Conservation (phyloP, 2,797 vertebrate species). For the Sebastes alutus region DNA sequence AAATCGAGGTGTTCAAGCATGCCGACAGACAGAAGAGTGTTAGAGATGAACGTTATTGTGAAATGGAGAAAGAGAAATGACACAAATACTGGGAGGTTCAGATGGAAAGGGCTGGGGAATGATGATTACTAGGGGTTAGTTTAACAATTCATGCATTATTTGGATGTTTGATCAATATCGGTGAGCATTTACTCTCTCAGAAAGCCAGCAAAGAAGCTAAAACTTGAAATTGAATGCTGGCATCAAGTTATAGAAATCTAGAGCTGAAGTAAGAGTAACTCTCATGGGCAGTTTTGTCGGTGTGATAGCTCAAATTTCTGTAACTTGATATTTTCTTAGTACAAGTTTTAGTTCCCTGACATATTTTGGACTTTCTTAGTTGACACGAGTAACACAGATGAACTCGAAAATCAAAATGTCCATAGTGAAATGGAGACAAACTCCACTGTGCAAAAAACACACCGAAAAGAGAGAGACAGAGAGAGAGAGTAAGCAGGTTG, state of each 20-base stretch:
- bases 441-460: constrained; percentile 72
- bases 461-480: constrained; percentile 51
- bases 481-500: constrained; percentile 48
- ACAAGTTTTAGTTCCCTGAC: constrained; percentile 37
- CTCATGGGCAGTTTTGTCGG: constrained; percentile 23
- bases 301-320: constrained; percentile 19
- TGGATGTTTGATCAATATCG: constrained; percentile 30
- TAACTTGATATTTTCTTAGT: constrained; percentile 17
- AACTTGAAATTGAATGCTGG: constrained; percentile 12
- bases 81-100: constrained; percentile 12
- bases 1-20: constrained; percentile 67
- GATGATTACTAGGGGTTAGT: constrained; percentile 28
- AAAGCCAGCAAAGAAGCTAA: constrained; percentile 40
- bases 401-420: constrained; percentile 22
- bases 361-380: constrained; percentile 24
- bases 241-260: constrained; percentile 44
- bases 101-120: constrained; percentile 20
- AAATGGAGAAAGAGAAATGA: constrained; percentile 47
- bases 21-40: constrained; percentile 47
- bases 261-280: constrained; percentile 7
- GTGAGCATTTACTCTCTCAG: constrained; percentile 26
- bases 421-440: constrained; percentile 50
- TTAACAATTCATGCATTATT: constrained; percentile 61
- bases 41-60: constrained; percentile 34
- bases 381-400: constrained; percentile 10